phyloP scores from a whole-genome alignment of 2,888 invertebrate genomes.

The Priocnemis perturbator region DNA sequence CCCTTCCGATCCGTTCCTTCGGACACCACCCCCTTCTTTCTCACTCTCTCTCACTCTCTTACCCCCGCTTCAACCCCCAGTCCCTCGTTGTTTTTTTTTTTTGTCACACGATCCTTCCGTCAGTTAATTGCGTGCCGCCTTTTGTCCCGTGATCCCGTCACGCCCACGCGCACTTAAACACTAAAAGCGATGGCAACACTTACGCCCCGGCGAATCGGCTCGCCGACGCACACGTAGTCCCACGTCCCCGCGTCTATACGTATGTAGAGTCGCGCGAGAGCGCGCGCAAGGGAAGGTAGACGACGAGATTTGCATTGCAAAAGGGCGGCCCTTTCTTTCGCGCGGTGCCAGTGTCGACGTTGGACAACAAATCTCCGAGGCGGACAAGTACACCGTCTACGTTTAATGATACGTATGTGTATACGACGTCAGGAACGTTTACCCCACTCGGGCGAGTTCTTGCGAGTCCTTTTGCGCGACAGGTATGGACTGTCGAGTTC shows the following conservation, averaged over 20 bases:
- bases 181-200: constrained; percentile 58
- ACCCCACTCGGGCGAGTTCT: too few species aligned
- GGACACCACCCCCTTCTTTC: too few species aligned
- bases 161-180: constrained; percentile 46
- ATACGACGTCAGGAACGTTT: too few species aligned
- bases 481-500: too few species aligned
- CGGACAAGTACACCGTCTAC: neutral
- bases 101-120: neutral
- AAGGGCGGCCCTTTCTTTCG: constrained; percentile 15
- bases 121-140: constrained; percentile 32
- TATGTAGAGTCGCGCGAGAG: too few species aligned
- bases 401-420: neutral
- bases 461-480: too few species aligned
- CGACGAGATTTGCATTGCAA: constrained; percentile 54
- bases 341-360: neutral
- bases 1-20: neutral
- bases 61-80: neutral
- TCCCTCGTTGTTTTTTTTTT: neutral
- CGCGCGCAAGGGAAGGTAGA: constrained; percentile 9
- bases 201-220: constrained; percentile 19
- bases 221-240: neutral
- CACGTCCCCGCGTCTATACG: too few species aligned
- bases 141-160: constrained; percentile 47
- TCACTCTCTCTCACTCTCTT: neutral
- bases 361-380: neutral